phyloP scores from a whole-genome alignment of 1,140 invertebrate species.

The Formica exsecta region DNA sequence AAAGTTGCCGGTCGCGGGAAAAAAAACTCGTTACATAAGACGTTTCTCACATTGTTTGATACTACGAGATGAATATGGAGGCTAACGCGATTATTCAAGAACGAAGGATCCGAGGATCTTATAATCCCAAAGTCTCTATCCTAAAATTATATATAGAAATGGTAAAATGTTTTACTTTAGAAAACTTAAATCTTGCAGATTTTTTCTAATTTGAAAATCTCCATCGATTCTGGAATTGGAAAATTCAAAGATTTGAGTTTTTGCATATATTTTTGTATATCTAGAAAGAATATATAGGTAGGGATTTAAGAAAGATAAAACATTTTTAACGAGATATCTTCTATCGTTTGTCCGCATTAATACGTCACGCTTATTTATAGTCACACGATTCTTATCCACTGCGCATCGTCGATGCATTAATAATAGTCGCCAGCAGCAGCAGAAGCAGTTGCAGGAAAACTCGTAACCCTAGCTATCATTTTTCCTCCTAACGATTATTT shows the following conservation, averaged over 20 bases:
- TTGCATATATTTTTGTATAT: not conserved
- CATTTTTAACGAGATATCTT: constrained; percentile 30
- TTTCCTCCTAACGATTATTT: constrained; percentile 42
- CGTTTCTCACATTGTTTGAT: constrained; percentile 38
- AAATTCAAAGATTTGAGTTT: not conserved
- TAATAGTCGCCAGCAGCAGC: constrained; percentile 6
- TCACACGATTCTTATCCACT: constrained; percentile 37
- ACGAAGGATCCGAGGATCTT: constrained; percentile 3
- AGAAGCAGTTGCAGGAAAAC: constrained; percentile 25
- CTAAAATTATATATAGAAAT: not conserved
- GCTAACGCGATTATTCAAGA: constrained; percentile 47
- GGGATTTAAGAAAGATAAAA: not conserved
- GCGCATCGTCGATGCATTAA: constrained; percentile 58
- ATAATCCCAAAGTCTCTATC: not conserved
- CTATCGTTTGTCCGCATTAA: constrained; percentile 33
- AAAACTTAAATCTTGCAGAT: not conserved
- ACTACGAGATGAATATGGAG: constrained; percentile 25
- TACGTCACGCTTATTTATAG: constrained; percentile 56
- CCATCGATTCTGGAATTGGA: not conserved
- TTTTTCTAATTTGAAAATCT: not conserved
- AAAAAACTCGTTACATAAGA: constrained; percentile 56
- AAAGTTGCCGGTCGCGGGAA: constrained; percentile 52
- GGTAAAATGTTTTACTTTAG: not conserved
- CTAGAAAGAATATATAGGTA: not conserved
- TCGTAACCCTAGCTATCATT: constrained; percentile 20